These are phyloP conservation scores for Cherax quadricarinatus DNA, from an alignment of 1,140 invertebrate genomes.

Conservation along the genomic window DNA sequence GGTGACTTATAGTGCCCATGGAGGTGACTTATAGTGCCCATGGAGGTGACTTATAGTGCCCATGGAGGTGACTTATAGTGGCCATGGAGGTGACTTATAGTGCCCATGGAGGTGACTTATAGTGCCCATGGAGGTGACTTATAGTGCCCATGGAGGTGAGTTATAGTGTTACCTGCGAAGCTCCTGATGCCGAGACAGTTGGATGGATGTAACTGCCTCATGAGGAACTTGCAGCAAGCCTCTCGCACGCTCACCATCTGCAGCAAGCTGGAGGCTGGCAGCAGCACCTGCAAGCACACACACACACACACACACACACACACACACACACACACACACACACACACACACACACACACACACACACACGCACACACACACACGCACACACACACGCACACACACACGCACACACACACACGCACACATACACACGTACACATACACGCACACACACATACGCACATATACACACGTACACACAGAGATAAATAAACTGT, in stretches of 20 bases:
- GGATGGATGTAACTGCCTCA: constrained; percentile 85
- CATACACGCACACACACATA: no score
- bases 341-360: background rate
- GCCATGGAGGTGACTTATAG: no score
- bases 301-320: background rate
- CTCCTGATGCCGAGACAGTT: constrained; percentile 87
- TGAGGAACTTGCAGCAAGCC: constrained; percentile 86
- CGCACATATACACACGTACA: no score
- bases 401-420: background rate
- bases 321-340: background rate
- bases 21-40: no score
- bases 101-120: no score
- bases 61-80: no score
- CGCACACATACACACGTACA: no score
- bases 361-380: background rate
- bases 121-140: no score
- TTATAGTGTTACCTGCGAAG: constrained; percentile 80
- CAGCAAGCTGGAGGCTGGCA: constrained; percentile 86
- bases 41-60: no score
- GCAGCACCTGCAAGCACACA: constrained; percentile 79
- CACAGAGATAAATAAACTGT: no score
- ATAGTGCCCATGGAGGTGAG: no score
- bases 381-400: background rate
- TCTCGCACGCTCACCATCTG: constrained; percentile 86
- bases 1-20: background rate